Percentiles rank a stretch among this genome's conserved stretches.
phyloP scores from a whole-genome alignment of 2,888 invertebrate genomes.

The Lomographa bimaculata region DNA sequence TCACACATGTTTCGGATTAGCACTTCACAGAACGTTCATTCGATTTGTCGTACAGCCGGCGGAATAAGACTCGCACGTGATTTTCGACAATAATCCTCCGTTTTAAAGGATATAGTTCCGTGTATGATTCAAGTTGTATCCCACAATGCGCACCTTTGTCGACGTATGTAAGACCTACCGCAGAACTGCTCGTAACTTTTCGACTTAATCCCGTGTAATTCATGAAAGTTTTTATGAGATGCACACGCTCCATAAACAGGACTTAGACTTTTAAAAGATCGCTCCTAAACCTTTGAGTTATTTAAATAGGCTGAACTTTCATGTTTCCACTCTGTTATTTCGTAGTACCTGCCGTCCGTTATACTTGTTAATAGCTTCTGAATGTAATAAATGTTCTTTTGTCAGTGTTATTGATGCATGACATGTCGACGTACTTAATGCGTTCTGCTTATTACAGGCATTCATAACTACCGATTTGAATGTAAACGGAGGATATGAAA shows the following conservation, averaged over 20 bases:
- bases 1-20: constrained; percentile 80
- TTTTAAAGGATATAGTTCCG: constrained; percentile 36
- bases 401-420: constrained; percentile 24
- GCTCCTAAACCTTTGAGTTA: constrained; percentile 37
- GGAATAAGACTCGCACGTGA: constrained; percentile 33
- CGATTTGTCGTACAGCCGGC: constrained; percentile 51
- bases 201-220: constrained; percentile 69
- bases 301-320: constrained; percentile 29
- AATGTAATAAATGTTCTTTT: constrained; percentile 20
- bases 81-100: constrained; percentile 34
- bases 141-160: constrained; percentile 31
- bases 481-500: constrained; percentile 33
- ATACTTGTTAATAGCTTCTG: constrained; percentile 20
- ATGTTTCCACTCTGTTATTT: constrained; percentile 30
- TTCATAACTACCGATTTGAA: constrained; percentile 28
- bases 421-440: constrained; percentile 20
- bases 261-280: constrained; percentile 48
- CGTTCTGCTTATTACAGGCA: constrained; percentile 24
- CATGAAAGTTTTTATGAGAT: constrained; percentile 65
- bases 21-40: constrained; percentile 72
- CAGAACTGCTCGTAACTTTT: constrained; percentile 67
- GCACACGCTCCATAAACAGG: constrained; percentile 56
- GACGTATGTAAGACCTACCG: constrained; percentile 69
- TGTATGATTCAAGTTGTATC: constrained; percentile 30
- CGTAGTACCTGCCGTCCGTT: constrained; percentile 20